These are phyloP conservation scores for Lepus europaeus DNA, from an alignment of 2,113 vertebrate genomes.

Conservation along the genomic window DNA sequence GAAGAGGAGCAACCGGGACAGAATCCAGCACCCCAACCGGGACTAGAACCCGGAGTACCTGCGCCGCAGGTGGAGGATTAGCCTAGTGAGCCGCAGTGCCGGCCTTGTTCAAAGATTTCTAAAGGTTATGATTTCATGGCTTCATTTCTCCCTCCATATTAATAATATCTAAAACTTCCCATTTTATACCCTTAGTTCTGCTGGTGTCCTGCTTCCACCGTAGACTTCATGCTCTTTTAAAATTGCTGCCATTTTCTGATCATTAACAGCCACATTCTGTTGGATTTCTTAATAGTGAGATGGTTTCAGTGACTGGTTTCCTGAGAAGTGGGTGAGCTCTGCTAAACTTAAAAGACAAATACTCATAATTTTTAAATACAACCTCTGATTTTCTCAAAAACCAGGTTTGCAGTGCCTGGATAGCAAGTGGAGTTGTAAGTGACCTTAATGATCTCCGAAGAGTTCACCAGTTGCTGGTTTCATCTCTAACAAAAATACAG, in stretches of 20 bases:
- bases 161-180: conserved; percentile 33
- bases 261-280: background rate
- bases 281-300: conserved; percentile 41
- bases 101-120: too few species aligned
- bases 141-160: background rate
- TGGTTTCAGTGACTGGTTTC: conserved; percentile 57
- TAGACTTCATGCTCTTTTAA: conserved; percentile 30
- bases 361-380: conserved; percentile 59
- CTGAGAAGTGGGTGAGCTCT: background rate
- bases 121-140: background rate
- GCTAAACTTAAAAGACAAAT: background rate
- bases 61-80: too few species aligned
- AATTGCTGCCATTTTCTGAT: conserved; percentile 1
- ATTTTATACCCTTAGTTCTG: background rate
- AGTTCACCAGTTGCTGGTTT: conserved; percentile 95
- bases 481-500: conserved; percentile 94
- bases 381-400: conserved; percentile 69
- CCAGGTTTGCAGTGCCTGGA: conserved; percentile 98
- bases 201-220: conserved; percentile 14
- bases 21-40: too few species aligned
- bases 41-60: too few species aligned
- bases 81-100: too few species aligned
- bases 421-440: conserved; percentile 94
- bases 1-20: too few species aligned
- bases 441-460: conserved; percentile 94